These are phyloP conservation scores for Nestor notabilis DNA, from an alignment of 2,113 vertebrate genomes.

Conservation along the genomic window DNA sequence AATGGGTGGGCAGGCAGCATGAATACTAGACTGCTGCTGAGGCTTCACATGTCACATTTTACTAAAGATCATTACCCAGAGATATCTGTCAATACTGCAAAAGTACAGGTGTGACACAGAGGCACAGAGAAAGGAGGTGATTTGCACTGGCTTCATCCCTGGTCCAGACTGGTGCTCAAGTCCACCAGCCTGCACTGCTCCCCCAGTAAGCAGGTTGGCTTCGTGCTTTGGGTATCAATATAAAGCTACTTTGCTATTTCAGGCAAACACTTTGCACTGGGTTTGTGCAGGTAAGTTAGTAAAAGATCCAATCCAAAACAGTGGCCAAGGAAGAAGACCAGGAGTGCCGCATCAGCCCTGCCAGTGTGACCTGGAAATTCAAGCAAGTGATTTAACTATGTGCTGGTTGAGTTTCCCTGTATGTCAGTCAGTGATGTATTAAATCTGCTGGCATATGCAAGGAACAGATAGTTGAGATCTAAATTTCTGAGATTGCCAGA, in stretches of 20 bases:
- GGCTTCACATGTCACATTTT: neutral
- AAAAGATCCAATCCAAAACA: neutral
- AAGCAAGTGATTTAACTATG: neutral
- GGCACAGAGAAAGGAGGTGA: accelerated
- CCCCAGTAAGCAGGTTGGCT: neutral
- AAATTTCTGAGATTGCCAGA: neutral
- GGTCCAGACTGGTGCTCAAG: neutral
- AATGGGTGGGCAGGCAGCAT: neutral
- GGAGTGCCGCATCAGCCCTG: neutral
- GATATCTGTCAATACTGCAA: neutral
- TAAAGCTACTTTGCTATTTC: neutral
- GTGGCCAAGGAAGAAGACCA: neutral
- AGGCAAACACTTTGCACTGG: neutral
- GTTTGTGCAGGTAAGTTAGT: neutral
- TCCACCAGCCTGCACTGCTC: neutral
- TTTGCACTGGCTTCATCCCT: neutral
- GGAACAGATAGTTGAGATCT: neutral
- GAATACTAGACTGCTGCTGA: neutral
- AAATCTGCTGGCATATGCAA: neutral
- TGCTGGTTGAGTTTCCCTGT: neutral
- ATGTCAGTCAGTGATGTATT: neutral
- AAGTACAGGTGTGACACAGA: neutral
- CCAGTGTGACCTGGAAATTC: neutral
- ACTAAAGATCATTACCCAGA: neutral
- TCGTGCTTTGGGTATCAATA: neutral